Evolutionary conservation across 2,797 vertebrate genomes (phyloP).

Genomic region (Graptemys geographica): DNA sequence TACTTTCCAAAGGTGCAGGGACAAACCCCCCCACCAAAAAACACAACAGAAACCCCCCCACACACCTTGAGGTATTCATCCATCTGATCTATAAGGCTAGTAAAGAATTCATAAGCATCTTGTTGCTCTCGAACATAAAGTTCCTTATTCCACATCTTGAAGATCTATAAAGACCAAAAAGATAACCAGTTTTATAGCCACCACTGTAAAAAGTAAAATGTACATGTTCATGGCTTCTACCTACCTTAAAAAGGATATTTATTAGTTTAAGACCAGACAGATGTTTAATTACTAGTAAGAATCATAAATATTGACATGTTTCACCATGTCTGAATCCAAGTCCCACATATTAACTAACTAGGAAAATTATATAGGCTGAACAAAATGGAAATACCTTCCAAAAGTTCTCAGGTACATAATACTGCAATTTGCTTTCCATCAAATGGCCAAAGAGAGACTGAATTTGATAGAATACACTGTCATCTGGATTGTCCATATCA

Average conservation of each 20-base stretch:
- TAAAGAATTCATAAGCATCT: constrained; percentile 99
- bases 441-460: constrained; percentile 98
- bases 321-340: neutral
- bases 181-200: neutral
- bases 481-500: constrained; percentile 96
- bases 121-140: constrained; percentile 97
- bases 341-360: neutral
- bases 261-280: neutral
- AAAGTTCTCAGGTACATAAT: constrained; percentile 98
- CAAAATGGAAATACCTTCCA: constrained; percentile 90
- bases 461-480: constrained; percentile 99
- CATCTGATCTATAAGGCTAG: constrained; percentile 98
- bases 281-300: neutral
- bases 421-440: constrained; percentile 99
- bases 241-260: neutral
- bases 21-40: neutral
- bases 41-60: neutral
- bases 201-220: neutral
- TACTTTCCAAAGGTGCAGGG: neutral
- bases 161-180: constrained; percentile 86
- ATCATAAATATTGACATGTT: neutral
- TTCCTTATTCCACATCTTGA: constrained; percentile 99
- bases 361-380: neutral
- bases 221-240: neutral
- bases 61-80: constrained; percentile 97